Base-by-base conservation (phyloP, 2,888 invertebrate species). In the Papilio elwesi region DNA sequence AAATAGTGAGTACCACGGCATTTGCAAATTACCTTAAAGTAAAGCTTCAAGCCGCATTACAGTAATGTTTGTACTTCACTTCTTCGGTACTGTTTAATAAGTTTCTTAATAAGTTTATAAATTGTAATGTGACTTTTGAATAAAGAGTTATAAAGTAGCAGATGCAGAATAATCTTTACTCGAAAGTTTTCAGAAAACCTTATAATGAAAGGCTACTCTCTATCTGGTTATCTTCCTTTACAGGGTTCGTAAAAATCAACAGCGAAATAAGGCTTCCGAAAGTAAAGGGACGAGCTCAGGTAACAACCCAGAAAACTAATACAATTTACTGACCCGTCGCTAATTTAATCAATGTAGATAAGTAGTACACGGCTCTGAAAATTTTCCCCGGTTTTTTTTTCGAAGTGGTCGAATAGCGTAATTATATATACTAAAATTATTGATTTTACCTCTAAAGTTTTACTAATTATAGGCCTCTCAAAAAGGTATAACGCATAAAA, bases 291-390 rank as follows among this genome's bases (percentile, higher is more conserved):
- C 71, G 68, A 62, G 52, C 68, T 62, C 52, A 68, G 68, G 63
- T 72, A 72, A 72, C 62, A 63, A 63, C 68, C 67, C 67, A 72
- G 71, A 63, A 72, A 72, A 68, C 71, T 72, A 68, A 72, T 72
- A 68, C 71, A 72, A 72, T 72, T 68, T 72, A 72, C 53, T 72
- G 71, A 63, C 62, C 68, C 68, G 68, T 67, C 51, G 68, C 63
- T 72, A 72, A 72, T 72, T 72, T 72, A 67, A 72, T 72, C 71
- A 72, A 67, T 68, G 72, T 52, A 63, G 62, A 68, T 63, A 72
- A 53, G 67, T 53, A 72, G 67, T 63, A 12, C 53, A 71, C 52
- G 52, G 47, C 53, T 53, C 49, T 38, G 38, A 72, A 72, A 63
- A 68, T 68, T 68, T 62, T 7, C 15, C 16, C 7, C 26, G 12